Conservation (phyloP, 2,888 invertebrate species). For the Argyresthia albistria region DNA sequence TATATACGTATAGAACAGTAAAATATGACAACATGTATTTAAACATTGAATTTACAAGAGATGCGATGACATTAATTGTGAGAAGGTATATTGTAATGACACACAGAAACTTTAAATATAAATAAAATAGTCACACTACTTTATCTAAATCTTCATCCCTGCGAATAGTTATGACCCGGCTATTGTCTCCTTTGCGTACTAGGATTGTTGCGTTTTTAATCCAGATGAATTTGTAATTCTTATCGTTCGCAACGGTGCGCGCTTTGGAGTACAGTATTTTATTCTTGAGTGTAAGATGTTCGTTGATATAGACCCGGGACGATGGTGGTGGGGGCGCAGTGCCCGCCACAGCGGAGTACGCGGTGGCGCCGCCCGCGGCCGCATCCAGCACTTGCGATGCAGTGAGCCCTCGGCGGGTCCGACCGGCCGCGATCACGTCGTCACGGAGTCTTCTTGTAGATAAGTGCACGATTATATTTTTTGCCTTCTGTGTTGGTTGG, state of each 20-base stretch:
- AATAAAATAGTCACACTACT: not conserved
- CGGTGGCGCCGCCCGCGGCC: not conserved
- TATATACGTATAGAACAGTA: too few relatives aligned
- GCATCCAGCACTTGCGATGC: not conserved
- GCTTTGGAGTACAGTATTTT: slow-evolving; percentile 4
- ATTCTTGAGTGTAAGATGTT: slow-evolving; percentile 7
- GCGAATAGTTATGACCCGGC: not conserved
- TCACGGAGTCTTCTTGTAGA: slow-evolving; percentile 6
- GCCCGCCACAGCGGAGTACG: not conserved
- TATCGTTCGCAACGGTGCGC: not conserved
- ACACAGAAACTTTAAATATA: too few relatives aligned
- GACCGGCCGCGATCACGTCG: slow-evolving; percentile 7
- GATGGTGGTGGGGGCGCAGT: not conserved
- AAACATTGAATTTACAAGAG: too few relatives aligned
- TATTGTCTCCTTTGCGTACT: not conserved
- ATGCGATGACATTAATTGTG: too few relatives aligned
- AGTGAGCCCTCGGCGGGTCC: slow-evolving; percentile 3
- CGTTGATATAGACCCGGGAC: slow-evolving; percentile 2
- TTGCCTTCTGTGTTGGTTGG: not conserved
- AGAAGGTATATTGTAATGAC: too few relatives aligned
- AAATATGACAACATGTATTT: too few relatives aligned
- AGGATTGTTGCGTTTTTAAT: slow-evolving; percentile 1
- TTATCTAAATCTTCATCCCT: not conserved
- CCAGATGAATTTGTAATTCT: slow-evolving; percentile 6
- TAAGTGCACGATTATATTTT: slow-evolving; percentile 9